Percentiles rank a stretch among this genome's conserved stretches.
phyloP scores from a whole-genome alignment of 2,797 vertebrate species.

The Pseudochirops cupreus region DNA sequence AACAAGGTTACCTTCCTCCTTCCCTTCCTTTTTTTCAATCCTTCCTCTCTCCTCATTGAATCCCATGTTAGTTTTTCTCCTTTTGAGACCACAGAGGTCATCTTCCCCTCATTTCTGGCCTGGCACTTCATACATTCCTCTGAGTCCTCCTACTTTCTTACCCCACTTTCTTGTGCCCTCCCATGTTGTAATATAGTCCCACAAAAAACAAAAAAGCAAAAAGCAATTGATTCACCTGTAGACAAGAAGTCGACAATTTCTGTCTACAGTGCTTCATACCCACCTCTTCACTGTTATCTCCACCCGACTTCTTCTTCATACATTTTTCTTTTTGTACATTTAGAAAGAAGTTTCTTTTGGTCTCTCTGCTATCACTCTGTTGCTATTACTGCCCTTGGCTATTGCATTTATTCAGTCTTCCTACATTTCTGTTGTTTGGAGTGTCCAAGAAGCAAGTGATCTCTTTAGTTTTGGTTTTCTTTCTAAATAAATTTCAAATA shows the following conservation, averaged over 20 bases:
- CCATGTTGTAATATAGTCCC: neutral
- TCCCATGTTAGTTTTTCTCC: neutral
- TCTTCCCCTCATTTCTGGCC: neutral
- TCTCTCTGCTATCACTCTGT: neutral
- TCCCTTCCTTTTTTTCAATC: neutral
- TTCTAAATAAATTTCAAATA: neutral
- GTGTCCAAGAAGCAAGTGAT: neutral
- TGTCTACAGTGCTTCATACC: neutral
- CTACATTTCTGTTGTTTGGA: neutral
- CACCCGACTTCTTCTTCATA: neutral
- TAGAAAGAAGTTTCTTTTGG: neutral
- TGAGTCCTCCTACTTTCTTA: neutral
- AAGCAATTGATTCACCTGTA: neutral
- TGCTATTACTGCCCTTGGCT: neutral
- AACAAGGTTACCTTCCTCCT: neutral
- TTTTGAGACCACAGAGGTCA: neutral
- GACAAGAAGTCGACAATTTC: neutral
- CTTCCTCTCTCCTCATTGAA: neutral
- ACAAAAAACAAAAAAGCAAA: neutral
- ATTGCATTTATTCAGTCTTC: neutral
- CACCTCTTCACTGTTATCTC: too few species aligned
- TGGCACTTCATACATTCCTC: neutral
- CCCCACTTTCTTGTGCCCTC: neutral
- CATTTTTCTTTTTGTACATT: neutral
- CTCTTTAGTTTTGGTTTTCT: neutral